Base-by-base conservation (phyloP, 2,113 vertebrate genomes). In the Halichoeres trimaculatus region DNA sequence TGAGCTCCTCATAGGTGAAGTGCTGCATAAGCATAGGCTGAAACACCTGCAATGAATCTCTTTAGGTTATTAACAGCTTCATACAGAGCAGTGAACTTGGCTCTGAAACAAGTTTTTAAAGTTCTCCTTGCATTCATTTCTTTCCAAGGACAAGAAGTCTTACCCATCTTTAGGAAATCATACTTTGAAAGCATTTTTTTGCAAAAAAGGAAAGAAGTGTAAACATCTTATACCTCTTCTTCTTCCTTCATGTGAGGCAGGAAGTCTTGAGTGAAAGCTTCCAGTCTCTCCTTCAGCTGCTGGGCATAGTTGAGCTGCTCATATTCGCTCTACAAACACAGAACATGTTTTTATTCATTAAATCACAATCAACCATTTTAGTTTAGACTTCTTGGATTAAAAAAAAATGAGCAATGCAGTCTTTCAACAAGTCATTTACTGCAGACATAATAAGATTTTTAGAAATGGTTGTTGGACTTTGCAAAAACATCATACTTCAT, bases 1-100 rank as follows among this genome's bases (percentile, higher is more conserved):
- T 99, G 70, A 99, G 84, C 90, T 99, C 98, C 83, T 99, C 98
- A 0, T 99, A 99, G 51, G 96, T 96, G 80, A 99, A 99, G 91
- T 99, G 97, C 91, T 99, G 94, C 98, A 99, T 99, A 87, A 99
- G 95, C 97, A 99, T 98, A 43, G 98, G 98, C 94, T 99, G 98
- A 80, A 99, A 99, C 83, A 99, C 98, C 98, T 99, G 89, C 26
- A 78, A 83, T 10, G 9, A 48, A 74, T 59, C 59, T 78, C 43
- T 10, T 60, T 12, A 36, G 58, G 72, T 88, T 70, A 80, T 56
- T 73, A 61, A 62, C 40, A 47, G 43, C 35, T 53, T 22, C 0
- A 14, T 60, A 51, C 50, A 41, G 20, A 36, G 16, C 2, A 22
- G 14, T 14, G 26, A 14, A 53, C 51, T 19, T 22, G 22, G 24